phyloP scores from a whole-genome alignment of 1,140 invertebrate species.

The Bathynomus jamesi region DNA sequence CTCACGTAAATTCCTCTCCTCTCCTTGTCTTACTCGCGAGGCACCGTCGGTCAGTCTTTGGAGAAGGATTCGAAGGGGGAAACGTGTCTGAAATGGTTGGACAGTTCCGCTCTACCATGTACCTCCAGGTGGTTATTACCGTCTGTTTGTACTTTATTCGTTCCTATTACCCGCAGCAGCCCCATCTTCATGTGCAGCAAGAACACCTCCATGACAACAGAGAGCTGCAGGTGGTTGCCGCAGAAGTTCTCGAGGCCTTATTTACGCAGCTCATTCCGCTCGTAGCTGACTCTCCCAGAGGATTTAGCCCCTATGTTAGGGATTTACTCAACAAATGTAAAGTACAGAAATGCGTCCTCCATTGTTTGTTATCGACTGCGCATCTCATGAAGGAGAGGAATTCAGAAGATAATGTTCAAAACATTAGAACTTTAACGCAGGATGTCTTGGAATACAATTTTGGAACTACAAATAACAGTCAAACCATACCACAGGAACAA shows the following conservation, averaged over 20 bases:
- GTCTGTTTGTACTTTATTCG: constrained; percentile 70
- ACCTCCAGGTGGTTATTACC: constrained; percentile 70
- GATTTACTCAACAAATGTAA: constrained; percentile 74
- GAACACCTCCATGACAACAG: constrained; percentile 69
- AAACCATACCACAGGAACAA: constrained; percentile 44
- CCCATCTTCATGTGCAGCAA: constrained; percentile 55
- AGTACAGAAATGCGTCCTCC: constrained; percentile 78
- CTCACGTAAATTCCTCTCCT: constrained; percentile 15
- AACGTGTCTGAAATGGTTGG: constrained; percentile 48
- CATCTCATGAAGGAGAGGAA: constrained; percentile 48
- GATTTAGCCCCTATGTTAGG: constrained; percentile 71
- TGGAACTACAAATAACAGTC: constrained; percentile 41
- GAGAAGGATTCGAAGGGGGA: constrained; percentile 67
- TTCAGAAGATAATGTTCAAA: not conserved
- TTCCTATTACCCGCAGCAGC: constrained; percentile 68
- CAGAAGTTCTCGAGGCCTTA: constrained; percentile 68
- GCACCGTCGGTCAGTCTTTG: constrained; percentile 72
- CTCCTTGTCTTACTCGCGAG: constrained; percentile 56
- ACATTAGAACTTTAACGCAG: constrained; percentile 61
- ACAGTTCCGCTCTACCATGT: constrained; percentile 63
- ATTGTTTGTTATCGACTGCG: constrained; percentile 72
- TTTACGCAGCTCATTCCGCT: constrained; percentile 69
- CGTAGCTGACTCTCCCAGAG: constrained; percentile 70
- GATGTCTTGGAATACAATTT: constrained; percentile 78
- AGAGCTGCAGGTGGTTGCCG: constrained; percentile 58